Base-by-base conservation (phyloP, 2,888 invertebrate species). In the Anticlea derivata region DNA sequence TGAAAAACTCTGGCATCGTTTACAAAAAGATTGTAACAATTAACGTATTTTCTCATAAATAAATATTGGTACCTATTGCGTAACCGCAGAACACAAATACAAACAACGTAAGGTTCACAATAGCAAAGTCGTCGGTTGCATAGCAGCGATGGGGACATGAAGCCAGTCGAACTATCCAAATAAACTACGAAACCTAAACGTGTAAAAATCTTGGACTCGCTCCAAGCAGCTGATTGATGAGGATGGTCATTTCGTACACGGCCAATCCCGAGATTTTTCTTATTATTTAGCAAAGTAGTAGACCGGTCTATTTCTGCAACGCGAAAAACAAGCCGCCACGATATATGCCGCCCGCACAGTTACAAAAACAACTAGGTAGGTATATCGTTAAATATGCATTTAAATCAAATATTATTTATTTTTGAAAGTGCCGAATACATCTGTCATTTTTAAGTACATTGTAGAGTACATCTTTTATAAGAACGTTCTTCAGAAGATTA, bases 221-320 rank as follows among this genome's bases (percentile, higher is more conserved):
- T 87, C 90, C 90, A 90, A 90, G 83, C 84, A 87, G 87, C 87
- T 90, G 90, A 90, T 90, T 89, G 90, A 90, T 90, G 90, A 89
- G 90, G 90, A 89, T 90, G 90, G 90, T 86, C 90, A 90, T 88
- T 87, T 89, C 81, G 89, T 85, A 84, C 88, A 88, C 89, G 87
- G 85, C 89, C 89, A 90, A 90, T 89, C 88, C 79, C 78, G 85
- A 83, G 80, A 83, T 86, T 87, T 88, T 88, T 90, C 89, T 83
- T 90, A 89, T 89, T 90, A 89, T 90, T 90, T 83, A 89, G 89
- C 85, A 79, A 86, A 89, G 81, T 82, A 83, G 87, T 82, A 81
- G 84, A 84, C 80, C 76, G 78, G 76, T 86, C 89, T 90, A 90
- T 90, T 90, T 90, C 70, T 78, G 86, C 82, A 76, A 83, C 75